phyloP scores from a whole-genome alignment of 2,113 vertebrate genomes.

The Microtus richardsoni region DNA sequence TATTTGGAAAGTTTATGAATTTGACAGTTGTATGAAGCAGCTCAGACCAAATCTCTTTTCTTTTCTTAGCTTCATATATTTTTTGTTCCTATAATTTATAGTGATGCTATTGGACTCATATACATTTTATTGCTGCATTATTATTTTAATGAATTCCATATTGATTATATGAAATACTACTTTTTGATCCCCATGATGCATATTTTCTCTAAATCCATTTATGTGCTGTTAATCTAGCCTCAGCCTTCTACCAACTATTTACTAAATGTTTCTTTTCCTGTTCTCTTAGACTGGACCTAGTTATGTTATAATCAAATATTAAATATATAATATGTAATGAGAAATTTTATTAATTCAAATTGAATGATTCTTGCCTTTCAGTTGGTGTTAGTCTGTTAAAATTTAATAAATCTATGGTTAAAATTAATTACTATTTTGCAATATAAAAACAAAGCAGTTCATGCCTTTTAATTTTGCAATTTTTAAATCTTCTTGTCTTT shows the following conservation, averaged over 20 bases:
- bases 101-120: background rate
- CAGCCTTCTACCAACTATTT: background rate
- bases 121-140: background rate
- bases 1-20: background rate
- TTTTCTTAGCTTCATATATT: background rate
- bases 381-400: background rate
- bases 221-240: background rate
- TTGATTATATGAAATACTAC: background rate
- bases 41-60: background rate
- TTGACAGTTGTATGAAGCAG: background rate
- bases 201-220: background rate
- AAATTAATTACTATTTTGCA: background rate
- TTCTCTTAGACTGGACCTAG: background rate
- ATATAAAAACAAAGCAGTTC: background rate
- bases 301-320: background rate
- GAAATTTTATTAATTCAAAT: background rate
- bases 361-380: background rate
- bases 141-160: background rate
- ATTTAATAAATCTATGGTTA: background rate
- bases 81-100: background rate
- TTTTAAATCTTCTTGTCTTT: conserved; percentile 8
- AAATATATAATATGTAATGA: background rate
- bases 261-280: background rate
- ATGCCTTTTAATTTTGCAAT: background rate
- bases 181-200: background rate